Base-by-base conservation (phyloP, 2,888 invertebrate genomes). In the Cheiracanthium punctorium region DNA sequence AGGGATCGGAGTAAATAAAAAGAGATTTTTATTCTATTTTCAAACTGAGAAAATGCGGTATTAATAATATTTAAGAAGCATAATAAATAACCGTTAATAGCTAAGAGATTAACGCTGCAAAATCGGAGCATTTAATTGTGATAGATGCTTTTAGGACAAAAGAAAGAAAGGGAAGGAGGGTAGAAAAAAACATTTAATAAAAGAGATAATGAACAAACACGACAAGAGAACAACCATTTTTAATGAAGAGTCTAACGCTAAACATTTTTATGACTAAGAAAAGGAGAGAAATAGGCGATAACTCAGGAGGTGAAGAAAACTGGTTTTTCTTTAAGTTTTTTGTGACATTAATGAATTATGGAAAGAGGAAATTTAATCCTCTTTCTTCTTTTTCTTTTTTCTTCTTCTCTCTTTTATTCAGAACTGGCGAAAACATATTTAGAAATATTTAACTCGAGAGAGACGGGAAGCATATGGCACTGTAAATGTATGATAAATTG, bases 171-270 rank as follows among this genome's bases (percentile, higher is more conserved):
- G 12, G 20, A 69, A n/a, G 48, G 32, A 71, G 7, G 65, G 12
- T 4, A 69, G 7, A 41, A 71, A 41, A 76, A 37, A 76, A 24
- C 71, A 72, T 76, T 82, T 82, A 82, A 82, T 82, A 82, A 76
- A 24, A 41, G 58, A 69, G 76, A 82, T 82, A 82, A 82, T 82
- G 82, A 82, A 82, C 82, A 82, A 71, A 82, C 76, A 58, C 58
- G 58, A 58, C 58, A 58, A 24, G 58, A 67, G 64, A 81, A 81
- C 80, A 81, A 52, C 73, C n/a, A 67, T 41, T 71, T 29, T 65
- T 76, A 82, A 75, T 76, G 76, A 82, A 82, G 71, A 76, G 65
- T 71, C 41, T 32, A 71, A 64, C 76, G 76, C 71, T 71, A 76
- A 82, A 75, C 65, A 72, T 43, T 82, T 82, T 76, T 82, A 70